Percentiles rank a stretch among this genome's conserved stretches.
Evolutionary conservation across 2,888 invertebrate species (phyloP).

Genomic region (Panorpa germanica): DNA sequence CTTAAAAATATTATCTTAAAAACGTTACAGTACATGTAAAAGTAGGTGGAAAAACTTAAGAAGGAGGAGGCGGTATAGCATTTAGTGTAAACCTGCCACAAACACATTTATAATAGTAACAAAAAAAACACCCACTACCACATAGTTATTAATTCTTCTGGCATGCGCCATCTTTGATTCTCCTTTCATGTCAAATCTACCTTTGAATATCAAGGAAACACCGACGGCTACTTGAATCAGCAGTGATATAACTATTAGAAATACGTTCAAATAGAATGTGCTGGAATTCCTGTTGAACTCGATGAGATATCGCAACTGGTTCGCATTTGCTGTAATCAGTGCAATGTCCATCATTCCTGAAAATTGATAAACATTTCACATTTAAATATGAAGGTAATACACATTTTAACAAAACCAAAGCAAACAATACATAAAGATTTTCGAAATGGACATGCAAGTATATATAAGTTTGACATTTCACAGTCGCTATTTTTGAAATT

Average conservation of each 20-base stretch:
- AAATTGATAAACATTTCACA: slow-evolving; percentile 1
- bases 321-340: slow-evolving; percentile 47
- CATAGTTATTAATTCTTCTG: slow-evolving; percentile 36
- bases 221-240: slow-evolving; percentile 43
- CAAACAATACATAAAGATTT: too few species aligned
- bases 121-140: slow-evolving; percentile 41
- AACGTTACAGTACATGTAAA: too few species aligned
- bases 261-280: slow-evolving; percentile 35
- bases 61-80: too few species aligned
- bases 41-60: too few species aligned
- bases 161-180: slow-evolving; percentile 16
- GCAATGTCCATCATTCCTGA: slow-evolving; percentile 50
- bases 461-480: too few species aligned
- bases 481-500: too few species aligned
- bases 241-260: slow-evolving; percentile 36
- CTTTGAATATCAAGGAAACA: slow-evolving; percentile 38
- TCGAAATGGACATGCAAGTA: too few species aligned
- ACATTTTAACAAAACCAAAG: too few species aligned
- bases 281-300: slow-evolving; percentile 34
- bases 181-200: slow-evolving; percentile 18
- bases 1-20: too few species aligned
- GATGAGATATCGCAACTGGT: slow-evolving; percentile 43
- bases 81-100: slow-evolving; percentile 37
- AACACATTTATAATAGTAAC: slow-evolving; percentile 50
- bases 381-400: slow-evolving; percentile 4